phyloP scores from a whole-genome alignment of 2,888 invertebrate genomes.

The Drosophila melanosoma region DNA sequence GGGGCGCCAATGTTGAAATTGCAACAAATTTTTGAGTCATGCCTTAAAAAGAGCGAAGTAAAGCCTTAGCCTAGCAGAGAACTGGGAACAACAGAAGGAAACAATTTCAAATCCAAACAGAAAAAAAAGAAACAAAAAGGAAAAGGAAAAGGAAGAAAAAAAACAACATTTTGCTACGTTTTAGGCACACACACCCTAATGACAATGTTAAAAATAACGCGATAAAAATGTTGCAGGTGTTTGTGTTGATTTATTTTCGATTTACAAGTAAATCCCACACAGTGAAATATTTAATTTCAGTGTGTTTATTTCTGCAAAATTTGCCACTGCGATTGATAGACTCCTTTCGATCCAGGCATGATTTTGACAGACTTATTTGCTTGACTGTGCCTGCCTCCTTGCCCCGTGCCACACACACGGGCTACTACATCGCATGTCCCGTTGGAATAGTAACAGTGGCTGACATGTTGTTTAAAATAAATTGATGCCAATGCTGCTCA shows the following conservation, averaged over 20 bases:
- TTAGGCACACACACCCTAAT: conserved; percentile 25
- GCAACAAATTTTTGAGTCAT: conserved; percentile 64
- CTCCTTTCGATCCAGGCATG: conserved; percentile 33
- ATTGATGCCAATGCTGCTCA: conserved; percentile 24
- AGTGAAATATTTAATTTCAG: conserved; percentile 75
- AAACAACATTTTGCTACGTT: conserved; percentile 9
- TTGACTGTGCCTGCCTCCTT: conserved; percentile 9
- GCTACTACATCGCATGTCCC: conserved; percentile 38
- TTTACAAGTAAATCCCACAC: conserved; percentile 71
- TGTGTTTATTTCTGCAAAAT: conserved; percentile 71
- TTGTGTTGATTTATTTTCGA: conserved; percentile 73
- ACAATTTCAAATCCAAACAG: not conserved
- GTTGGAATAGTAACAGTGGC: conserved; percentile 32
- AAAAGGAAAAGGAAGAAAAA: not conserved
- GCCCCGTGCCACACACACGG: conserved; percentile 9
- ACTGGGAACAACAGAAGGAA: not conserved
- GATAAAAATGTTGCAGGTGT: conserved; percentile 56
- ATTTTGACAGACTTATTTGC: conserved; percentile 51
- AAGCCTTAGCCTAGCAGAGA: conserved; percentile 11
- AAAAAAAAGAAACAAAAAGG: not conserved
- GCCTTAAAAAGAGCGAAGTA: conserved; percentile 41
- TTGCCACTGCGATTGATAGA: conserved; percentile 58
- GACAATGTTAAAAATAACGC: conserved; percentile 32
- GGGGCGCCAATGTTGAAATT: conserved; percentile 51
- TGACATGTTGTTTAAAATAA: conserved; percentile 38